Conservation (phyloP, 2,888 invertebrate species). For the Antheraea assamensis region DNA sequence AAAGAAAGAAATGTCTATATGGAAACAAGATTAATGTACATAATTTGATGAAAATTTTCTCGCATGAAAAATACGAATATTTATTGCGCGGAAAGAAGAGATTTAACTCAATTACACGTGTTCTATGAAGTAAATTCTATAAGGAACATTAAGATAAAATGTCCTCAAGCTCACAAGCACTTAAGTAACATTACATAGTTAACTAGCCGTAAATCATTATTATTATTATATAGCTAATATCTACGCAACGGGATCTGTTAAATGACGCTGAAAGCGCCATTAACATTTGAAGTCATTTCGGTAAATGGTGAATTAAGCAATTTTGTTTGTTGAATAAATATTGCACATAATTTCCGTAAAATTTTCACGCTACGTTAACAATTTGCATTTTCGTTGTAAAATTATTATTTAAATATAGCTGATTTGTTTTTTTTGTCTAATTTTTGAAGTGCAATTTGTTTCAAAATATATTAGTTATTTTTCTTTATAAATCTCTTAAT, state of each 20-base stretch:
- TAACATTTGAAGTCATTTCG: constrained; percentile 36
- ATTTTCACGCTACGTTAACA: neutral
- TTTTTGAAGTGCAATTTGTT: too few species aligned
- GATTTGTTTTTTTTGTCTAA: too few species aligned
- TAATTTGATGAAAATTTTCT: too few species aligned
- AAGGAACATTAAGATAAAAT: constrained; percentile 2
- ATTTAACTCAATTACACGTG: neutral
- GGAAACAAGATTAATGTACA: neutral
- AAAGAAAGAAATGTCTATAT: neutral
- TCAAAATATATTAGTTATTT: too few species aligned
- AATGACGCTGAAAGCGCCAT: constrained; percentile 41
- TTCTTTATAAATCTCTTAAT: too few species aligned
- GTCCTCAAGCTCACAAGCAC: constrained; percentile 1
- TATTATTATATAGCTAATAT: constrained; percentile 29
- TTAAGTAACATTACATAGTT: constrained; percentile 11
- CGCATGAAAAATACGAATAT: neutral
- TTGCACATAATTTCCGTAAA: constrained; percentile 4
- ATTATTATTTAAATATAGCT: too few species aligned
- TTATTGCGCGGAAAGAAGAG: neutral
- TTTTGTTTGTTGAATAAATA: constrained; percentile 41
- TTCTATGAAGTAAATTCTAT: neutral
- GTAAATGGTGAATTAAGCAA: constrained; percentile 48
- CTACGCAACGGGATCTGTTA: constrained; percentile 32
- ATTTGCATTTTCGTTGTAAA: neutral
- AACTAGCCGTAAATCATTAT: constrained; percentile 36